A percentile compares a stretch with the other conserved stretches of the same genome.
phyloP scores from a whole-genome alignment of 2,797 vertebrate genomes.

The Sebastes ruberrimus region DNA sequence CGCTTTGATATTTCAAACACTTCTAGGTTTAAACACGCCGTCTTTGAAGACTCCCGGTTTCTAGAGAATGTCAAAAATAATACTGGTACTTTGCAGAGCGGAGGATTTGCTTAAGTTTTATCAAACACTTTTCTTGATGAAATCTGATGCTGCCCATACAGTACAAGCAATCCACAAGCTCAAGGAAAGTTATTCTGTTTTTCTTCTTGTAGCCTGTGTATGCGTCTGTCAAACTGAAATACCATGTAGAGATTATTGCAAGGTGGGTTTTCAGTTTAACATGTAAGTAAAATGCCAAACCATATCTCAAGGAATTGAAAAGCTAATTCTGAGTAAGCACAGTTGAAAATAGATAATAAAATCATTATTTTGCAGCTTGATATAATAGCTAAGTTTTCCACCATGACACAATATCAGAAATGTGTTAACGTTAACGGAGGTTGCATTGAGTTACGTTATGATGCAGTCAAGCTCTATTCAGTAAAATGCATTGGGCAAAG shows the following conservation, averaged over 20 bases:
- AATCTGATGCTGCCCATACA: constrained; percentile 51
- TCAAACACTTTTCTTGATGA: constrained; percentile 62
- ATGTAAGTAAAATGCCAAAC: background rate
- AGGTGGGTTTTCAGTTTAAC: background rate
- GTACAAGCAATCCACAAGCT: constrained; percentile 39
- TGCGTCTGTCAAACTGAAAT: constrained; percentile 29
- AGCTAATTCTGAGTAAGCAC: background rate
- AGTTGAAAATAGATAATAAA: background rate
- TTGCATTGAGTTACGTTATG: too few relatives aligned
- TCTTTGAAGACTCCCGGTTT: constrained; percentile 75
- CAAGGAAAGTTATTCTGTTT: constrained; percentile 21
- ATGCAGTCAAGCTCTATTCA: too few relatives aligned
- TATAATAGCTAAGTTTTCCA: background rate
- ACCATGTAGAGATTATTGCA: background rate
- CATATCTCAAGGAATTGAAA: background rate
- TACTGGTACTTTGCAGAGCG: constrained; percentile 68
- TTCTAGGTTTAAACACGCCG: constrained; percentile 73
- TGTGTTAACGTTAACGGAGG: too few relatives aligned
- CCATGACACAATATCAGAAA: background rate
- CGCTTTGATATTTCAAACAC: constrained; percentile 82
- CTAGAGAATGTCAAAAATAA: constrained; percentile 77
- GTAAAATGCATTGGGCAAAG: too few relatives aligned
- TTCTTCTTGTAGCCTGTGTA: constrained; percentile 13
- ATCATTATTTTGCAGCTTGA: background rate
- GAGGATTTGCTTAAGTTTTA: constrained; percentile 66